Percentiles rank a stretch among this genome's conserved stretches.
Evolutionary conservation across 1,140 invertebrate species (phyloP).

Genomic region (Dreissena rostriformis): DNA sequence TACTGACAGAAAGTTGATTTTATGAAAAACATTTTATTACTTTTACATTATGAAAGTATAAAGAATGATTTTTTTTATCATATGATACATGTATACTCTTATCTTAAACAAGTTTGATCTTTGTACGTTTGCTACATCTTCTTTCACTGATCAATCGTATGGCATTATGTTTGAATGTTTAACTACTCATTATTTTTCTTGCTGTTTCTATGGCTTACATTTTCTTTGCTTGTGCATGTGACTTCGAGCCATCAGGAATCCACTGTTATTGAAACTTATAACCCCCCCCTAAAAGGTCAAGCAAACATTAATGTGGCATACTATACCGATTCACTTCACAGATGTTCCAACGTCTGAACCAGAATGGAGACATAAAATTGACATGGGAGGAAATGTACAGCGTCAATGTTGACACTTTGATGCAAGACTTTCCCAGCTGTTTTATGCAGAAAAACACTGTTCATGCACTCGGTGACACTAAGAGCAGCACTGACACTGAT

Average conservation of each 20-base stretch:
- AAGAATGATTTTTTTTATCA: neutral
- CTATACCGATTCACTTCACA: constrained; percentile 20
- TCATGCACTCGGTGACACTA: neutral
- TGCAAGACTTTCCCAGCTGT: constrained; percentile 51
- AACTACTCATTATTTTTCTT: neutral
- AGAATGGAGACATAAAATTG: constrained; percentile 53
- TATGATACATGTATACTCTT: neutral
- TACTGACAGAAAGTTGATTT: neutral
- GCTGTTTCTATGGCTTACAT: neutral
- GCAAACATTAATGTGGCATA: neutral
- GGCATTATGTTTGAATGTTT: neutral
- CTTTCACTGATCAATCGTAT: no score
- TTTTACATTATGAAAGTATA: no score
- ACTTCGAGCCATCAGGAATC: no score
- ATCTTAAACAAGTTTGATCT: no score
- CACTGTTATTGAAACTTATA: no score
- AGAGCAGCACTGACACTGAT: no score
- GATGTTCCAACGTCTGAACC: constrained; percentile 58
- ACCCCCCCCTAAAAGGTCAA: no score
- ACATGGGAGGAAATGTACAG: constrained; percentile 62
- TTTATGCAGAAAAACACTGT: neutral
- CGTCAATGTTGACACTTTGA: constrained; percentile 59
- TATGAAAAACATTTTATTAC: neutral
- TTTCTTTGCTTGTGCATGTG: no score
- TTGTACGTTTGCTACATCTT: no score